phyloP scores from a whole-genome alignment of 2,888 invertebrate species.

The Xestobium rufovillosum region DNA sequence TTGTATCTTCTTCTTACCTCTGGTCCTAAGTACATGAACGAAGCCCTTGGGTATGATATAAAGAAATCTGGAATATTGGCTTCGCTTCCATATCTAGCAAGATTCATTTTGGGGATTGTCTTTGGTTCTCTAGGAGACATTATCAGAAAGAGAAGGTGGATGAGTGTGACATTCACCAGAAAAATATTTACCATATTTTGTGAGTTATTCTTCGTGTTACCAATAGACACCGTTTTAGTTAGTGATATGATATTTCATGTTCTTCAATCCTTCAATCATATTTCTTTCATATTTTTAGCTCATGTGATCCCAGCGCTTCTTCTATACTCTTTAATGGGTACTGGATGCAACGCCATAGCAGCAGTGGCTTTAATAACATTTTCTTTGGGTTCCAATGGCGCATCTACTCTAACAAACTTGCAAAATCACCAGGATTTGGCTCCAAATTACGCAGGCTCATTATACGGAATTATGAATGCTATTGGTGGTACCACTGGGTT shows the following conservation, averaged over 20 bases:
- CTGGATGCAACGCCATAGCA: constrained; percentile 22
- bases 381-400: constrained; percentile 30
- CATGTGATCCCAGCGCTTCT: constrained; percentile 49
- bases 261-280: constrained; percentile 4
- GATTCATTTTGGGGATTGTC: constrained; percentile 26
- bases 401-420: constrained; percentile 28
- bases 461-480: constrained; percentile 31
- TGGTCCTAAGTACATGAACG: constrained; percentile 27
- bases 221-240: constrained; percentile 9
- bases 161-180: constrained; percentile 24
- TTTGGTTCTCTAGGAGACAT: constrained; percentile 29
- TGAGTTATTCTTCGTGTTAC: constrained; percentile 21
- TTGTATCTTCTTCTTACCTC: constrained; percentile 24
- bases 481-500: constrained; percentile 31
- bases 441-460: constrained; percentile 31
- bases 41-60: constrained; percentile 27
- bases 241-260: neutral
- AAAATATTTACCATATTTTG: constrained; percentile 30
- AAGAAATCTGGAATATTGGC: constrained; percentile 28
- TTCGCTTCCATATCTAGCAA: constrained; percentile 28
- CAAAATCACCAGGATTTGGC: constrained; percentile 32
- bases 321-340: constrained; percentile 30
- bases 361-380: constrained; percentile 27
- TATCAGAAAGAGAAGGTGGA: constrained; percentile 22
- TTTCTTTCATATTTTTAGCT: constrained; percentile 37